These are phyloP conservation scores for Apteryx owenii DNA, from an alignment of 2,113 vertebrate species.

Conservation along the genomic window DNA sequence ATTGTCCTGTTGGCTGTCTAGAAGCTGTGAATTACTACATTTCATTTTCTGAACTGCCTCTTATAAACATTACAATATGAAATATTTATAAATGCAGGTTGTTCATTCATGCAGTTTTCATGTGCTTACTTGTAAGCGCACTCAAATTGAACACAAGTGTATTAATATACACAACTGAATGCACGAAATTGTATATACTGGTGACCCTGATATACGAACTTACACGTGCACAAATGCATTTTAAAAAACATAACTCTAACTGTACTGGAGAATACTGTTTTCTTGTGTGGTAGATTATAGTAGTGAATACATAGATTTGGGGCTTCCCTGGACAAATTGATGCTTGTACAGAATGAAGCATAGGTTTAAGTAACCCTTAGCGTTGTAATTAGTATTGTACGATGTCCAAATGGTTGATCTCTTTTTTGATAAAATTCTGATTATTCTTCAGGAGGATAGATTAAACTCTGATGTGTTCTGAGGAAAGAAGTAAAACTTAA, in stretches of 20 bases:
- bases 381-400: neutral
- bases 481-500: neutral
- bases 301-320: neutral
- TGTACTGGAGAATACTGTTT: neutral
- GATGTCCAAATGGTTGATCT: neutral
- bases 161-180: neutral
- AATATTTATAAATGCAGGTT: neutral
- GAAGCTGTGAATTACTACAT: neutral
- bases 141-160: neutral
- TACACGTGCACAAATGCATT: neutral
- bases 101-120: neutral
- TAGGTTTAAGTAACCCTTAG: neutral
- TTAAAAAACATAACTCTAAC: neutral
- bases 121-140: neutral
- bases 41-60: neutral
- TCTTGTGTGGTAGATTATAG: neutral
- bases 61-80: neutral
- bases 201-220: neutral
- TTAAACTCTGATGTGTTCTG: neutral
- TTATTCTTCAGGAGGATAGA: neutral
- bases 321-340: neutral
- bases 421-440: slow-evolving; percentile 1
- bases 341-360: neutral
- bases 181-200: neutral
- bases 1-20: neutral